Evolutionary conservation across 2,797 vertebrate species (phyloP).

Genomic region (Sebastes umbrosus): DNA sequence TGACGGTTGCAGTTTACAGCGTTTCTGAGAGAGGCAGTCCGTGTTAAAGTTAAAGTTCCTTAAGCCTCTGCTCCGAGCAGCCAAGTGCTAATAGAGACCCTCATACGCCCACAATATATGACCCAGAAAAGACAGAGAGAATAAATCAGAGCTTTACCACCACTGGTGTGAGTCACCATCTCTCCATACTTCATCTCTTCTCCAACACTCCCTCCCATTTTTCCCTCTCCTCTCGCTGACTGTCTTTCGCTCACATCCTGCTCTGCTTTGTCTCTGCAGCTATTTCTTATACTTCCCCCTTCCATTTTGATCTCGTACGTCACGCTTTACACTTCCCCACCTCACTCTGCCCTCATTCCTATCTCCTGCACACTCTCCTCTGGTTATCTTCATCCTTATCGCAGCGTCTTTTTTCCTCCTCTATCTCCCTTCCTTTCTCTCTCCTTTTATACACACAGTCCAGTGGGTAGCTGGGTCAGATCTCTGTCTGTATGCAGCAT

Average conservation of each 20-base stretch:
- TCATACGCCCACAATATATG: conserved; percentile 77
- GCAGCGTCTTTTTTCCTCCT: conserved; percentile 27
- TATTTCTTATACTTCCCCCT: conserved; percentile 33
- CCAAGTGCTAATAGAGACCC: conserved; percentile 70
- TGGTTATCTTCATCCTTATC: conserved; percentile 60
- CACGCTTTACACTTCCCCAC: conserved; percentile 42
- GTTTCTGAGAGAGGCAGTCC: conserved; percentile 28
- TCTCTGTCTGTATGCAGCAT: conserved; percentile 74
- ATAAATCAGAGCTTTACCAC: conserved; percentile 80
- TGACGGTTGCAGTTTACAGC: conserved; percentile 42
- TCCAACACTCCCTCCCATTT: conserved; percentile 54
- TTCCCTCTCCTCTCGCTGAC: conserved; percentile 43
- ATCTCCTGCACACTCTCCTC: conserved; percentile 44
- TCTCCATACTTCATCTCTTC: conserved; percentile 68
- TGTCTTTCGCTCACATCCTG: conserved; percentile 51
- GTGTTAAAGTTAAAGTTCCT: conserved; percentile 65
- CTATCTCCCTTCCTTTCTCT: conserved; percentile 32
- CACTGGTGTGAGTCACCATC: conserved; percentile 79
- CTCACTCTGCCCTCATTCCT: conserved; percentile 41
- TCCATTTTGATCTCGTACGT: conserved; percentile 49
- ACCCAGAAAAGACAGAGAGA: conserved; percentile 84
- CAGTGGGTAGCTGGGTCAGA: conserved; percentile 83
- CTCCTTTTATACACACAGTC: conserved; percentile 74
- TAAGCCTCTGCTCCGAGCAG: conserved; percentile 64
- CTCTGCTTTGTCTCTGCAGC: conserved; percentile 48